A percentile compares a stretch with the other conserved stretches of the same genome.
Conservation (phyloP, 2,797 vertebrate species). For the Melanotaenia trifasciata region DNA sequence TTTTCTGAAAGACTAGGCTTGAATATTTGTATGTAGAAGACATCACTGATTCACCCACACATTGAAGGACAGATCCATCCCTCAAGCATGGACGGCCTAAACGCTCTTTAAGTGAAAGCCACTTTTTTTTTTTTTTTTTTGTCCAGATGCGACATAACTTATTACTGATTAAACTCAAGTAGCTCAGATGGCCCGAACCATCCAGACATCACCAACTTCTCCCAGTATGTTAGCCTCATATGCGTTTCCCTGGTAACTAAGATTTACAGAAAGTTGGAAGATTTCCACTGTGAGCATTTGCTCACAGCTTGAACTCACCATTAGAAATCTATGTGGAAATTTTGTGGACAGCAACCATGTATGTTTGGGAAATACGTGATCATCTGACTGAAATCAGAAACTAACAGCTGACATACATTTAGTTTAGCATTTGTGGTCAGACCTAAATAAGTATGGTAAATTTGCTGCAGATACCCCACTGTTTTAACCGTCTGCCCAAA, state of each 20-base stretch:
- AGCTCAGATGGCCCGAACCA: slow-evolving; percentile 6
- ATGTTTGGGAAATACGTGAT: neutral
- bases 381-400: neutral
- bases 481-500: slow-evolving; percentile 60
- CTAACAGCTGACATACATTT: neutral
- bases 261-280: slow-evolving; percentile 39
- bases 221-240: neutral
- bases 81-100: no score
- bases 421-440: slow-evolving; percentile 16
- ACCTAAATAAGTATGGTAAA: slow-evolving; percentile 26
- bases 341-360: slow-evolving; percentile 1
- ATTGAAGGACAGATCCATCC: neutral
- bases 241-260: slow-evolving; percentile 49
- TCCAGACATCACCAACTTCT: slow-evolving; percentile 11
- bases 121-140: neutral
- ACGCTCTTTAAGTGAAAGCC: neutral
- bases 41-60: neutral
- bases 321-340: slow-evolving; percentile 17
- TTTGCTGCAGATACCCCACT: slow-evolving; percentile 20
- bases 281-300: slow-evolving; percentile 36
- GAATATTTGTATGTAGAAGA: no score
- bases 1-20: no score
- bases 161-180: neutral
- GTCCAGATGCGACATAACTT: no score
- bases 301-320: slow-evolving; percentile 35